Conservation (phyloP, 2,113 vertebrate species). For the Pseudopodoces humilis region DNA sequence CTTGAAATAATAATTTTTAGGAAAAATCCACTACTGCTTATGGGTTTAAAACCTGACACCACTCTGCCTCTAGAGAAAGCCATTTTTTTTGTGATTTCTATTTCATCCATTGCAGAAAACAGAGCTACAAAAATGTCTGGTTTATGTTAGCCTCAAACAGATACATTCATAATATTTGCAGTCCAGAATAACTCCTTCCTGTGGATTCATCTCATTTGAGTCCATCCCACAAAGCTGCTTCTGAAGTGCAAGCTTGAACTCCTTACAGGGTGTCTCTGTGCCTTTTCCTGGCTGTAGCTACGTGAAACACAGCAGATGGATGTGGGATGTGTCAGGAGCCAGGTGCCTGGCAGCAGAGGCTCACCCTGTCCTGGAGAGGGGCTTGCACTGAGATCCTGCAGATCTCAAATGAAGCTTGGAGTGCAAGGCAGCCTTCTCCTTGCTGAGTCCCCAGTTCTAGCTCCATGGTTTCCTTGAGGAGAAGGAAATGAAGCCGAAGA, state of each 20-base stretch:
- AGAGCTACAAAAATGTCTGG: not conserved
- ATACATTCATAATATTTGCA: not conserved
- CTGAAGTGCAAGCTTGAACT: rapidly evolving
- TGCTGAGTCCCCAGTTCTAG: not conserved
- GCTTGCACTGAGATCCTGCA: not conserved
- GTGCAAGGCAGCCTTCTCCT: not conserved
- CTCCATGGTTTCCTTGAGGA: not conserved
- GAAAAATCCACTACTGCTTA: not conserved
- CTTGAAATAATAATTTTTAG: not conserved
- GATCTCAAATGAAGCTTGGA: not conserved
- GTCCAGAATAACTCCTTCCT: not conserved
- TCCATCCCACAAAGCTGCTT: not conserved
- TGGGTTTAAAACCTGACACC: not conserved
- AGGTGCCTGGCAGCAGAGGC: not conserved
- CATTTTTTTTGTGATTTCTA: not conserved
- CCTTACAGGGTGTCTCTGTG: not conserved
- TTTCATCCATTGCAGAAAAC: not conserved
- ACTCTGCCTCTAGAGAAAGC: not conserved
- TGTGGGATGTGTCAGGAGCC: not conserved
- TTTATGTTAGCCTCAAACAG: not conserved
- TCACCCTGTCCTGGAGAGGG: not conserved
- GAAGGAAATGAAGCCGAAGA: not conserved
- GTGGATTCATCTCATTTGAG: not conserved
- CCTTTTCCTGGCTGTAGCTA: not conserved
- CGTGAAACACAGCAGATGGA: rapidly evolving